phyloP scores from a whole-genome alignment of 2,888 invertebrate species.

The Sphecodes monilicornis region DNA sequence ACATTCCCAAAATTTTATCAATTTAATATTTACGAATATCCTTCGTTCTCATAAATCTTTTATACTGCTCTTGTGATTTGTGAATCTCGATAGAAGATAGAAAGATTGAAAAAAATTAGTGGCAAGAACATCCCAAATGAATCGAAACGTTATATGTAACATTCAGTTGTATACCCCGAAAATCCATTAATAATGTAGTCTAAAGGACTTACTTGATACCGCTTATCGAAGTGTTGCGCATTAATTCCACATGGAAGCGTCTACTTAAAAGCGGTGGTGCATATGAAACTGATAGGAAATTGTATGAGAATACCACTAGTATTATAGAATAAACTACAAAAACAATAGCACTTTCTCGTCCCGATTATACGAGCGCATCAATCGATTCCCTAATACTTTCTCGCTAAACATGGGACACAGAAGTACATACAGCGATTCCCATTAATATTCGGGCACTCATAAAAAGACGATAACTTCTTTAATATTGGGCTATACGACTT shows the following conservation, averaged over 20 bases:
- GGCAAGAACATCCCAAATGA: neutral
- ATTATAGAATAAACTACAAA: neutral
- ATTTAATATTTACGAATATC: no score
- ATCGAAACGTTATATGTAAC: neutral
- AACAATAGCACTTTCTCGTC: neutral
- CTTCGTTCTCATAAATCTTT: no score
- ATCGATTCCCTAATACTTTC: neutral
- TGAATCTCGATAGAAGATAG: neutral
- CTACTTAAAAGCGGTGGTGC: conserved; percentile 8
- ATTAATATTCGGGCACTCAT: no score
- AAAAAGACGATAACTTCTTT: no score
- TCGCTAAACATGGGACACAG: no score
- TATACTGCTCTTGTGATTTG: neutral
- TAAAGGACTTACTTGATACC: neutral
- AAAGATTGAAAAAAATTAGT: neutral
- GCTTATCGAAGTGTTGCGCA: conserved; percentile 24
- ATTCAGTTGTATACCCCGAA: neutral
- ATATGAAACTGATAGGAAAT: conserved; percentile 10
- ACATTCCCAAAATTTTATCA: no score
- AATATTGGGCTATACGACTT: no score
- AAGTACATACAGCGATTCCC: no score
- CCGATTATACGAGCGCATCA: neutral
- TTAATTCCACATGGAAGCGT: neutral
- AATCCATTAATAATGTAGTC: conserved; percentile 9
- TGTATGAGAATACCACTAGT: neutral